These are phyloP conservation scores for Aplochiton taeniatus DNA, from an alignment of 2,797 vertebrate species.

Conservation along the genomic window DNA sequence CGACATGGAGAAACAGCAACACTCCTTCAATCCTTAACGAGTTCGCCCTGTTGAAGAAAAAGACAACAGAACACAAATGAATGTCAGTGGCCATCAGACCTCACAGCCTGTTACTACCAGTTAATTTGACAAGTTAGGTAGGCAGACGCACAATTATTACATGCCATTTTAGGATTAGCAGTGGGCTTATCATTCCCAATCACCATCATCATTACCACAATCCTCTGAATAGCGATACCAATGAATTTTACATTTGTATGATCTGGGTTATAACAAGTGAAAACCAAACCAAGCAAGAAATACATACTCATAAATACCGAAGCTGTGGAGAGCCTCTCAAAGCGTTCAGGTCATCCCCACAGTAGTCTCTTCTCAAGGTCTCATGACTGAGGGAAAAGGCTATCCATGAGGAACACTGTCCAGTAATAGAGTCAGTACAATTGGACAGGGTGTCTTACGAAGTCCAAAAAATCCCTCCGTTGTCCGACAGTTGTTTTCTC, in stretches of 20 bases:
- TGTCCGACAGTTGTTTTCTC: background rate
- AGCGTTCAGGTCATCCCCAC: constrained; percentile 2
- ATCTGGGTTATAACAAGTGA: too few species aligned
- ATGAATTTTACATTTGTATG: too few species aligned
- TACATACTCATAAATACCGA: background rate
- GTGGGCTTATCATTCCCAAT: too few species aligned
- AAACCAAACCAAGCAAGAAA: too few species aligned
- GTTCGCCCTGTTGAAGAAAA: background rate
- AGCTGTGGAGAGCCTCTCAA: background rate
- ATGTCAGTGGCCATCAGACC: background rate
- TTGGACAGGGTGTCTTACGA: background rate
- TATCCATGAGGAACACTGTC: constrained; percentile 1
- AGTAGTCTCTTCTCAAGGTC: background rate
- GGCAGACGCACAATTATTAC: too few species aligned
- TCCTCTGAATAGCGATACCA: too few species aligned
- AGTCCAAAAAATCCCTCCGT: background rate
- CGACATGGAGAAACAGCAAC: background rate
- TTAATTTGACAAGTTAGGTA: too few species aligned
- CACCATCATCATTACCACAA: too few species aligned
- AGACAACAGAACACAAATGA: background rate
- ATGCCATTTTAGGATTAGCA: too few species aligned
- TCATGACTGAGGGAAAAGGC: background rate
- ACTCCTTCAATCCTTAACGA: background rate
- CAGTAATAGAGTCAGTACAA: background rate
- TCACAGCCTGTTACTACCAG: background rate